Percentiles rank a stretch among this genome's conserved stretches.
Conservation (phyloP, 2,888 invertebrate genomes). For the Adineta ricciae region DNA sequence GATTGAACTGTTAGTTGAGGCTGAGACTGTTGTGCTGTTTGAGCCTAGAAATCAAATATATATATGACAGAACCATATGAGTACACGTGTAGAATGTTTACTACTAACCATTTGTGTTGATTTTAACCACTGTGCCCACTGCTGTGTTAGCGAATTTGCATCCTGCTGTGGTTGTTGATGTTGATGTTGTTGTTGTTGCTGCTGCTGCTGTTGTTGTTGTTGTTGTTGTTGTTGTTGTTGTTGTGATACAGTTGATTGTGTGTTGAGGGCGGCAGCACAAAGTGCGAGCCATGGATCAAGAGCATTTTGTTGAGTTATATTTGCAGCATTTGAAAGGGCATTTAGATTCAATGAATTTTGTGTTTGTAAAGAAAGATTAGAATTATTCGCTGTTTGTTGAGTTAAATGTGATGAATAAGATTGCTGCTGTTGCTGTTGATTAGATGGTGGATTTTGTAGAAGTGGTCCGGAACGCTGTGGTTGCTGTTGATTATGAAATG, state of each 20-base stretch:
- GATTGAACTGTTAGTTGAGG: neutral
- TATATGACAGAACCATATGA: no score
- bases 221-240: neutral
- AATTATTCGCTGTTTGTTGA: neutral
- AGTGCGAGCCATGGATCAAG: neutral
- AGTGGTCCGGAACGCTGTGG: neutral
- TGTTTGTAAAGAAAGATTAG: neutral
- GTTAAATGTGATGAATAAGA: neutral
- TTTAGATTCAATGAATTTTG: neutral
- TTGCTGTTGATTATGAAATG: neutral
- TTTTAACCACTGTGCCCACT: constrained; percentile 17
- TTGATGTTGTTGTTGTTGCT: no score
- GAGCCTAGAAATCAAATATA: neutral
- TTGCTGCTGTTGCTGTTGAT: neutral
- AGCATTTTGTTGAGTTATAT: neutral
- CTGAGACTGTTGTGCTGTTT: neutral
- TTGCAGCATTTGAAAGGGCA: neutral
- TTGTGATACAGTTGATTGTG: neutral
- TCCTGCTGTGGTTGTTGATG: constrained; percentile 1
- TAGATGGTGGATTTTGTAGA: neutral
- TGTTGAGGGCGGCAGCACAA: neutral
- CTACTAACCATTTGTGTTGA: neutral
- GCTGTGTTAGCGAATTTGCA: neutral
- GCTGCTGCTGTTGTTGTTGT: neutral
- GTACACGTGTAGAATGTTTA: no score